phyloP scores from a whole-genome alignment of 2,797 vertebrate species.

The Macroramphosus scolopax region DNA sequence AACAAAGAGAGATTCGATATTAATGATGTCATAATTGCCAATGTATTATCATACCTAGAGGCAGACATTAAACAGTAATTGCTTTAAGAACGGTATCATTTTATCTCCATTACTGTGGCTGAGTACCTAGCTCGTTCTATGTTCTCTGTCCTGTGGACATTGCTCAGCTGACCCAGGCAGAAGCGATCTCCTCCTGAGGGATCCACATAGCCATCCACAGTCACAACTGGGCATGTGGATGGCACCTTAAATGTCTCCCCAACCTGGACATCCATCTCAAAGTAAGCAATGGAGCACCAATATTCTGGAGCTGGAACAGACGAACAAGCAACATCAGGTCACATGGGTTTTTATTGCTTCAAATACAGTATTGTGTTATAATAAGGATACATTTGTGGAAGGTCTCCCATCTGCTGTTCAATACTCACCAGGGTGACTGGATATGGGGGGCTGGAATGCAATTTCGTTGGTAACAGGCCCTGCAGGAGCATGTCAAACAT shows the following conservation, averaged over 20 bases:
- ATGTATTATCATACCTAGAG: not conserved
- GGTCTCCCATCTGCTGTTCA: not conserved
- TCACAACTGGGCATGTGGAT: slow-evolving; percentile 93
- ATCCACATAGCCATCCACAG: slow-evolving; percentile 96
- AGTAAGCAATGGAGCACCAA: slow-evolving; percentile 98
- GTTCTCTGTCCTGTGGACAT: slow-evolving; percentile 96
- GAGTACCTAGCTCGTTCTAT: slow-evolving; percentile 93
- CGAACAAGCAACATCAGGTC: not conserved
- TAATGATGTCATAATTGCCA: no score
- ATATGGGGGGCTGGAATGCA: slow-evolving; percentile 95
- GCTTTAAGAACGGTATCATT: no score
- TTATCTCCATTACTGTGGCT: no score
- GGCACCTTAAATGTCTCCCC: slow-evolving; percentile 98
- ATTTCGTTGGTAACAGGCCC: slow-evolving; percentile 96
- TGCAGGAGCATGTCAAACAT: slow-evolving; percentile 60
- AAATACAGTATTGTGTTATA: not conserved
- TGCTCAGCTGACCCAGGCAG: slow-evolving; percentile 96
- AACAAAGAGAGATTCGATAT: no score
- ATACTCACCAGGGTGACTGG: slow-evolving; percentile 92
- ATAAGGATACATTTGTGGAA: not conserved
- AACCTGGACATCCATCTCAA: slow-evolving; percentile 98
- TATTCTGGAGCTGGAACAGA: slow-evolving; percentile 88
- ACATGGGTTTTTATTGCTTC: not conserved
- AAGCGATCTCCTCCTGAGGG: slow-evolving; percentile 96
- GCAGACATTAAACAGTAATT: not conserved